Percentiles rank a stretch among this genome's conserved stretches.
Evolutionary conservation across 2,888 invertebrate genomes (phyloP).

Genomic region (Nomada ruficornis): DNA sequence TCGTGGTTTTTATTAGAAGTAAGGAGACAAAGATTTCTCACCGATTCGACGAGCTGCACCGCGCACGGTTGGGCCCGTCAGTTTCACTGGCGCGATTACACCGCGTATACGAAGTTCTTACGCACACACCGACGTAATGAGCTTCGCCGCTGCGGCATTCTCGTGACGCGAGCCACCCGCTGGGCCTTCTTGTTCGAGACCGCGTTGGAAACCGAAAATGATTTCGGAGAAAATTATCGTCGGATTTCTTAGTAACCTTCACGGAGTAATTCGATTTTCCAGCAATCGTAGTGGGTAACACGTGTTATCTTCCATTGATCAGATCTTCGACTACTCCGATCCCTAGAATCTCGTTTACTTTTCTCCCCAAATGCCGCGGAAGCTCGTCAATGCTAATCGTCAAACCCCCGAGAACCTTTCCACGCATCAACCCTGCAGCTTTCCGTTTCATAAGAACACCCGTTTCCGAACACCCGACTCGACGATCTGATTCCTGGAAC

Average conservation of each 20-base stretch:
- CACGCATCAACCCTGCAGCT: no score
- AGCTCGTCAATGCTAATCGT: no score
- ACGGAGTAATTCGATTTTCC: background rate
- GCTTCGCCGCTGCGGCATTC: conserved; percentile 72
- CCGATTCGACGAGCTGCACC: conserved; percentile 21
- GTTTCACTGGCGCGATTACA: conserved; percentile 71
- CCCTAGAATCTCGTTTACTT: no score
- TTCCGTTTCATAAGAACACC: no score
- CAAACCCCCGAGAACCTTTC: no score
- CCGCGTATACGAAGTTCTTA: conserved; percentile 75
- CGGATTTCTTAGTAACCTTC: conserved; percentile 54
- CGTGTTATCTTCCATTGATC: no score
- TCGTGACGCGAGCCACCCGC: conserved; percentile 69
- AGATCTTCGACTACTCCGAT: no score
- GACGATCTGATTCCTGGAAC: no score
- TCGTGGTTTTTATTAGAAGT: background rate
- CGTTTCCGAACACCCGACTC: no score
- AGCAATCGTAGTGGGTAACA: no score
- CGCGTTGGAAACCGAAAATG: conserved; percentile 54
- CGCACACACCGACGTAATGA: conserved; percentile 78
- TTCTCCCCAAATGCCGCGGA: no score
- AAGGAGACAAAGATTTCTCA: conserved; percentile 19
- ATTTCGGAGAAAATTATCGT: conserved; percentile 64
- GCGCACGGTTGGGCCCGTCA: conserved; percentile 35
- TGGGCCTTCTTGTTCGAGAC: conserved; percentile 61